A percentile compares a stretch with the other conserved stretches of the same genome.
Conservation (phyloP, 2,888 invertebrate species). For the Microplitis manilae region DNA sequence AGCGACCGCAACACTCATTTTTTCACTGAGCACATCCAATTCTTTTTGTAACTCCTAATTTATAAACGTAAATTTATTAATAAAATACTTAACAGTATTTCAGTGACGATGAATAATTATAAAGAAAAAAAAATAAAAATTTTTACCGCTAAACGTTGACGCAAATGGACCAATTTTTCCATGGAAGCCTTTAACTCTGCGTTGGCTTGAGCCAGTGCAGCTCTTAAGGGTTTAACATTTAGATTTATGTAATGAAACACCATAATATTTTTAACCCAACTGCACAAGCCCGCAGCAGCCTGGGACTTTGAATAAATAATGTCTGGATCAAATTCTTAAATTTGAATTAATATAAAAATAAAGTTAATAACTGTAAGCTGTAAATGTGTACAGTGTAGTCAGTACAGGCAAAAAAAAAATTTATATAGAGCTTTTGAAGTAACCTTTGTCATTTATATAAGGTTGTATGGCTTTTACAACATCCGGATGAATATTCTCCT, state of each 20-base stretch:
- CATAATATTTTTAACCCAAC: slow-evolving; percentile 95
- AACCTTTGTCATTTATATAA: slow-evolving; percentile 71
- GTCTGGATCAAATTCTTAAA: slow-evolving; percentile 85
- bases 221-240: slow-evolving; percentile 92
- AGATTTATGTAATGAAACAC: slow-evolving; percentile 92
- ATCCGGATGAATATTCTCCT: slow-evolving; percentile 92
- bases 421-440: slow-evolving; percentile 7
- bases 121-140: slow-evolving; percentile 9
- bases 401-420: neutral
- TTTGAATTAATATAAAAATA: slow-evolving; percentile 22
- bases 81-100: too few species aligned
- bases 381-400: neutral
- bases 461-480: slow-evolving; percentile 84
- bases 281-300: slow-evolving; percentile 93
- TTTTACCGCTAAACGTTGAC: slow-evolving; percentile 78
- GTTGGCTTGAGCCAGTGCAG: slow-evolving; percentile 89
- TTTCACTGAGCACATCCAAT: slow-evolving; percentile 82
- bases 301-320: slow-evolving; percentile 88
- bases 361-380: slow-evolving; percentile 21
- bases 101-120: neutral
- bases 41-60: slow-evolving; percentile 82
- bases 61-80: too few species aligned
- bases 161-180: slow-evolving; percentile 84
- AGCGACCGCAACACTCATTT: slow-evolving; percentile 88
- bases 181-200: slow-evolving; percentile 87